Conservation (phyloP, 2,888 invertebrate genomes). For the Pachydiplax longipennis region DNA sequence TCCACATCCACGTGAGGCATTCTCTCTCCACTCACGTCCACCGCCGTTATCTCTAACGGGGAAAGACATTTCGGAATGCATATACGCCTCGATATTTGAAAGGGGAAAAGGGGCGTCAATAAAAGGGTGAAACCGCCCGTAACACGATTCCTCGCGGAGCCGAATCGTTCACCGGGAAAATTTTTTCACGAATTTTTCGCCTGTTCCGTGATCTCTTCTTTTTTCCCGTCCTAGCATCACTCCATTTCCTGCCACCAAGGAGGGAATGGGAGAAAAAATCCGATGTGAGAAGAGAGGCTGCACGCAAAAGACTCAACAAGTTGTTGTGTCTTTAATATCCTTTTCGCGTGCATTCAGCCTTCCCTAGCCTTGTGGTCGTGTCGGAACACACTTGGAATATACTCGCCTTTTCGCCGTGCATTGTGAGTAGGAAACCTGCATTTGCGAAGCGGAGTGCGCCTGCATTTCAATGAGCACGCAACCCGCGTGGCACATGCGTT, state of each 20-base stretch:
- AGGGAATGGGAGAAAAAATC: not conserved
- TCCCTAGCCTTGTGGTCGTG: too few relatives aligned
- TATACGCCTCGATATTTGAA: not conserved
- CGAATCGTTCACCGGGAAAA: not conserved
- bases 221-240: not conserved
- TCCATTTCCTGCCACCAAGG: not conserved
- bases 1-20: too few relatives aligned
- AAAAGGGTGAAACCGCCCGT: not conserved
- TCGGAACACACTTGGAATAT: not conserved
- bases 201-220: not conserved
- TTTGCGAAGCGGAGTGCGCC: not conserved
- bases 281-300: not conserved
- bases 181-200: not conserved
- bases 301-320: slow-evolving; percentile 40
- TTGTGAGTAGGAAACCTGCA: not conserved
- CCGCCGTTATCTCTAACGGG: not conserved
- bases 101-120: not conserved
- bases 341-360: slow-evolving; percentile 1
- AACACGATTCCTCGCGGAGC: not conserved
- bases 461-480: not conserved
- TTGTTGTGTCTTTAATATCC: slow-evolving; percentile 28
- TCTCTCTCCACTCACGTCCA: not conserved
- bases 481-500: not conserved
- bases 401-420: not conserved
- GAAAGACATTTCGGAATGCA: not conserved